These are phyloP conservation scores for Tangara arthus DNA, from an alignment of 2,797 vertebrate genomes.

Conservation along the genomic window DNA sequence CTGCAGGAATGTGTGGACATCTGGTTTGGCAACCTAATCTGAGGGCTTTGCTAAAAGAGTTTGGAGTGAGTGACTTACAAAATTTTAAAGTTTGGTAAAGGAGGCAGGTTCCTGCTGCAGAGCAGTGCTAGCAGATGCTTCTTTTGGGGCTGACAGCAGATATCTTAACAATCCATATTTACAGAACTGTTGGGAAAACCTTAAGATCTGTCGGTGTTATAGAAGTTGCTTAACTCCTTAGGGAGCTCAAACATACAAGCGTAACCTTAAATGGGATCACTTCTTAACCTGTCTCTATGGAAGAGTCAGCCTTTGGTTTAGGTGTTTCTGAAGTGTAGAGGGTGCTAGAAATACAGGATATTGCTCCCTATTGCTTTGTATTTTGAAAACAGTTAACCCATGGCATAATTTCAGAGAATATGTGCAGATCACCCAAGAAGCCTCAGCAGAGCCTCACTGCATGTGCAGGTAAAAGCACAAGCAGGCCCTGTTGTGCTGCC, in stretches of 20 bases:
- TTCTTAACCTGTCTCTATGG: not conserved
- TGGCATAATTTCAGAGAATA: not conserved
- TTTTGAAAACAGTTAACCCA: not conserved
- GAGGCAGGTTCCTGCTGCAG: not conserved
- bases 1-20: rapidly evolving
- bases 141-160: not conserved
- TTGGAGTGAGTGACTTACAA: not conserved
- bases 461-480: not conserved
- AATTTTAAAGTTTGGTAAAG: not conserved
- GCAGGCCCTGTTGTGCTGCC: not conserved
- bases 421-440: not conserved
- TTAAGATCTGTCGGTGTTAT: rapidly evolving
- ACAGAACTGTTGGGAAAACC: not conserved
- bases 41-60: not conserved
- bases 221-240: not conserved
- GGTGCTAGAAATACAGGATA: not conserved
- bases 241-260: not conserved
- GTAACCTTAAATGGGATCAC: not conserved
- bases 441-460: not conserved
- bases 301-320: not conserved
- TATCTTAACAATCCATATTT: not conserved
- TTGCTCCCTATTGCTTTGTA: not conserved
- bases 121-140: not conserved
- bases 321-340: not conserved
- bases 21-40: not conserved